Conservation (phyloP, 92 coral and sea anemone species). For the Ricordea florida region DNA sequence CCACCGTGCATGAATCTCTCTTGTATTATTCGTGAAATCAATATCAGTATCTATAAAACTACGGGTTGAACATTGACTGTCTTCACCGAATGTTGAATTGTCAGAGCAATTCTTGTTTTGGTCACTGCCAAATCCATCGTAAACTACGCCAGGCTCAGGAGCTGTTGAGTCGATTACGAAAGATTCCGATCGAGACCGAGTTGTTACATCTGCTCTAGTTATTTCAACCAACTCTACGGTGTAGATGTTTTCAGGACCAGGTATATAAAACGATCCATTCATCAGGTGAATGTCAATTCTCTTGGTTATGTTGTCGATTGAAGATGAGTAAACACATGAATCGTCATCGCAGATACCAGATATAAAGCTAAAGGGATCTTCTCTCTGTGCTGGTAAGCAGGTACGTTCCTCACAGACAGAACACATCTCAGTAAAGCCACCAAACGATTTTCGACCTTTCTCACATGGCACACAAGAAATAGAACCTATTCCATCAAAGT, state of each 20-base stretch:
- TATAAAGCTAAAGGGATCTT: no score
- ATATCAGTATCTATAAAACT: slow-evolving; percentile 81
- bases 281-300: slow-evolving; percentile 16
- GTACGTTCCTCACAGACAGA: no score
- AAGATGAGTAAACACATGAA: no score
- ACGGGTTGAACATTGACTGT: slow-evolving; percentile 91
- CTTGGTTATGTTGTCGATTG: no score
- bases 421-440: slow-evolving; percentile 66
- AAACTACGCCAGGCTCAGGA: slow-evolving; percentile 69
- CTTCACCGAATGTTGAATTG: slow-evolving; percentile 84
- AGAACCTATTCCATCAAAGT: slow-evolving; percentile 37
- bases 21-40: slow-evolving; percentile 80
- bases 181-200: no score
- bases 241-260: slow-evolving; percentile 57
- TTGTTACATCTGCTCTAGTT: no score
- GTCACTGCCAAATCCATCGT: slow-evolving; percentile 81
- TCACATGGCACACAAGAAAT: slow-evolving; percentile 65
- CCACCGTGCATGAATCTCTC: slow-evolving; percentile 93
- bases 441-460: slow-evolving; percentile 63
- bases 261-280: slow-evolving; percentile 58
- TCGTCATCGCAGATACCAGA: no score
- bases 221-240: slow-evolving; percentile 57
- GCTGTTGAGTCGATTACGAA: slow-evolving; percentile 81
- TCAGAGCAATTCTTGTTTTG: slow-evolving; percentile 77
- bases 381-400: slow-evolving; percentile 54